phyloP scores from a whole-genome alignment of 2,797 vertebrate genomes.

The Telmatherina bonti region DNA sequence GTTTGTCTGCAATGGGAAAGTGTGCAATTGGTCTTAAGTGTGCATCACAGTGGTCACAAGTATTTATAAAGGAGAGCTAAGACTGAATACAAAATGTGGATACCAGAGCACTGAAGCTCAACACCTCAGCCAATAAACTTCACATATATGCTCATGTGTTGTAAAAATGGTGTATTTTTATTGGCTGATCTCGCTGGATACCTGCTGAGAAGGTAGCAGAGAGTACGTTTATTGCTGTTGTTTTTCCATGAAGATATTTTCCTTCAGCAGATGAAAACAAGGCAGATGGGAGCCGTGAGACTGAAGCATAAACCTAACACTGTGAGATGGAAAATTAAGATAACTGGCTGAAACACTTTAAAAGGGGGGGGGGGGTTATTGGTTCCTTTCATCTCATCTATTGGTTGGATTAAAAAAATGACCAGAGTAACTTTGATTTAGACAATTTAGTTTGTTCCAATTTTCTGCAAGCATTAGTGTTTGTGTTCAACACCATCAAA shows the following conservation, averaged over 20 bases:
- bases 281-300: not conserved
- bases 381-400: conserved; percentile 1
- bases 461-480: not conserved
- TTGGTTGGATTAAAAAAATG: conserved; percentile 5
- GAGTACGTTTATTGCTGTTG: not conserved
- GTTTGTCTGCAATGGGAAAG: not conserved
- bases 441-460: not conserved
- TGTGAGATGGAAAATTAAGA: conserved; percentile 21
- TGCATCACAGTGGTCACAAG: not conserved
- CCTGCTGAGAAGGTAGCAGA: not conserved
- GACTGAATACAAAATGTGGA: not conserved
- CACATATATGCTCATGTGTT: not conserved
- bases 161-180: not conserved
- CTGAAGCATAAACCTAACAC: conserved; percentile 1
- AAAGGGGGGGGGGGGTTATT: not conserved
- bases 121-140: not conserved
- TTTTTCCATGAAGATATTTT: conserved; percentile 9
- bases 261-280: conserved; percentile 8
- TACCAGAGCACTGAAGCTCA: not conserved
- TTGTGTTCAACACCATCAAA: not conserved
- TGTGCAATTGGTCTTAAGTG: not conserved
- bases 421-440: conserved; percentile 5
- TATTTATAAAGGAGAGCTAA: conserved; percentile 2
- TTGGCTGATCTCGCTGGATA: not conserved
- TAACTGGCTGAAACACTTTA: conserved; percentile 5